Evolutionary conservation across 2,113 vertebrate genomes (phyloP).

Genomic region (Alaudala cheleensis): DNA sequence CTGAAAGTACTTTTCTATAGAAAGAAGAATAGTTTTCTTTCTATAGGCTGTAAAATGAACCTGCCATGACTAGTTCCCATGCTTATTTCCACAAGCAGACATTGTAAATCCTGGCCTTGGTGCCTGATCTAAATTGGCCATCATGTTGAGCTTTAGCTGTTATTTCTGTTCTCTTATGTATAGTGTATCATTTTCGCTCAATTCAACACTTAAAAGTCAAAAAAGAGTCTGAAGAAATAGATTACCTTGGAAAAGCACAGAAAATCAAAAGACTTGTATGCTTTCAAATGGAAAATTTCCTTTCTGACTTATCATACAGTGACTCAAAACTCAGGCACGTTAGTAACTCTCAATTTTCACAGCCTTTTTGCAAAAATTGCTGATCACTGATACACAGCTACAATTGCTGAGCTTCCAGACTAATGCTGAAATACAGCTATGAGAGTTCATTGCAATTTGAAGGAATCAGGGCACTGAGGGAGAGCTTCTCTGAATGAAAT

Average conservation of each 20-base stretch:
- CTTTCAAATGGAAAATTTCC: conserved; percentile 2
- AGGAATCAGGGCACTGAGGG: background rate
- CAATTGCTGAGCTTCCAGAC: background rate
- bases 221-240: background rate
- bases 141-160: background rate
- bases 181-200: background rate
- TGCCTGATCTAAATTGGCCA: background rate
- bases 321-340: background rate
- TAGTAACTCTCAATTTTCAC: background rate
- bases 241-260: background rate
- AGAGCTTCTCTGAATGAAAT: background rate
- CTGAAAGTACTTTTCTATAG: background rate
- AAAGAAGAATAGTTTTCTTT: background rate
- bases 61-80: background rate
- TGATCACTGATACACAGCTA: background rate
- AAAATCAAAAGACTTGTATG: background rate
- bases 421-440: background rate
- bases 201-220: background rate
- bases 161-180: background rate
- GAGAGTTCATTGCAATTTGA: background rate
- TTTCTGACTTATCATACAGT: background rate
- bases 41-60: background rate
- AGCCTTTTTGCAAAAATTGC: background rate
- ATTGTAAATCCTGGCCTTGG: background rate
- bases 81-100: background rate